Conservation (phyloP, 2,797 vertebrate genomes). For the Lemur catta region DNA sequence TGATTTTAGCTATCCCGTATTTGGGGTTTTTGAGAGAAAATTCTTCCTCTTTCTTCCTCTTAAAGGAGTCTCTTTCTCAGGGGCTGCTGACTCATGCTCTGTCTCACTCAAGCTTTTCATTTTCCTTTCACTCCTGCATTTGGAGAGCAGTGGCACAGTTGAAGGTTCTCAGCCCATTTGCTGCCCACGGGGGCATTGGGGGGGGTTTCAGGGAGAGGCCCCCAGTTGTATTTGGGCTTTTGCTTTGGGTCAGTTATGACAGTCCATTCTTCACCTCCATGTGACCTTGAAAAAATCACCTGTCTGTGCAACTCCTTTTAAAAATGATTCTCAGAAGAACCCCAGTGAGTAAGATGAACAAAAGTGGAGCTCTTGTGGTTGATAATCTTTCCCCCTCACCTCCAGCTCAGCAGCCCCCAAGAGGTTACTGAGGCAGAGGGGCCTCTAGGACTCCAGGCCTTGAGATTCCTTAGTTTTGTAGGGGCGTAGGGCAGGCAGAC, state of each 20-base stretch:
- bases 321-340: background rate
- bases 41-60: background rate
- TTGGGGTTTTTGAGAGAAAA: background rate
- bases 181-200: background rate
- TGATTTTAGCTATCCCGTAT: background rate
- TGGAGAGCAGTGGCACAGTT: background rate
- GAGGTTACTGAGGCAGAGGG: background rate
- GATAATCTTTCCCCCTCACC: background rate
- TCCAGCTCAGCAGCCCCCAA: background rate
- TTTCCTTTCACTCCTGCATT: background rate
- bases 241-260: background rate
- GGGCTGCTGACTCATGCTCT: background rate
- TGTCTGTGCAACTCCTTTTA: background rate
- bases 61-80: background rate
- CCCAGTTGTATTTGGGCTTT: background rate
- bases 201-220: background rate
- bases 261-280: background rate
- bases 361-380: background rate
- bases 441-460: background rate
- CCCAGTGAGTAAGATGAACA: background rate
- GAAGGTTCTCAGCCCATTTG: background rate
- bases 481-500: background rate
- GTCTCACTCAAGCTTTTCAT: background rate
- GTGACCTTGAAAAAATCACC: background rate
- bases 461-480: background rate